Evolutionary conservation across 2,113 vertebrate species (phyloP).

Genomic region (Sander vitreus): DNA sequence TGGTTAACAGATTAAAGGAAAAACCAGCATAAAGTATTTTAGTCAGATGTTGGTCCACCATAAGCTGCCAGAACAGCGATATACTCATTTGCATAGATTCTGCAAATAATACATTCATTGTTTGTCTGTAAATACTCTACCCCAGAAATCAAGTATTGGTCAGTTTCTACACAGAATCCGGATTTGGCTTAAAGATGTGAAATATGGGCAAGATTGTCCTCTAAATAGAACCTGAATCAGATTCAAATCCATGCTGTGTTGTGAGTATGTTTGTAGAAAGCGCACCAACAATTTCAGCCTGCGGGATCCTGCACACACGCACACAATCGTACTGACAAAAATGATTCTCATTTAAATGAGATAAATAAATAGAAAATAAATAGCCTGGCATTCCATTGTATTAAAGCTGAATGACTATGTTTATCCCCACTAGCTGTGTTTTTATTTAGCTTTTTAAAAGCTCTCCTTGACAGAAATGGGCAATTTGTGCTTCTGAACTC

Average conservation of each 20-base stretch:
- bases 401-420: slow-evolving; percentile 44
- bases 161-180: no score
- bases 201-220: background rate
- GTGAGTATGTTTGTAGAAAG: slow-evolving; percentile 15
- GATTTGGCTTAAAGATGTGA: background rate
- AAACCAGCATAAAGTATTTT: background rate
- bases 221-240: slow-evolving; percentile 4
- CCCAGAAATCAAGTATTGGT: background rate
- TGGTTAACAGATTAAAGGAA: background rate
- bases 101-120: background rate
- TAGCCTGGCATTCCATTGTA: slow-evolving; percentile 19
- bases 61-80: background rate
- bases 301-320: background rate
- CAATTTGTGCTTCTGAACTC: slow-evolving; percentile 46
- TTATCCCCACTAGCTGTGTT: slow-evolving; percentile 37
- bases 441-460: slow-evolving; percentile 57
- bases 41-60: background rate
- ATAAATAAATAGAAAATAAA: slow-evolving; percentile 22
- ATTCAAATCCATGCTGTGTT: slow-evolving; percentile 9
- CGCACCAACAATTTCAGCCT: slow-evolving; percentile 6
- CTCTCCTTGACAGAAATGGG: slow-evolving; percentile 55
- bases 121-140: background rate
- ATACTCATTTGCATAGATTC: background rate
- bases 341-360: slow-evolving; percentile 38
- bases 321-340: background rate